Percentiles rank a stretch among this genome's conserved stretches.
These are phyloP conservation scores for Leptopilina boulardi DNA, from an alignment of 1,140 invertebrate genomes.

Conservation along the genomic window DNA sequence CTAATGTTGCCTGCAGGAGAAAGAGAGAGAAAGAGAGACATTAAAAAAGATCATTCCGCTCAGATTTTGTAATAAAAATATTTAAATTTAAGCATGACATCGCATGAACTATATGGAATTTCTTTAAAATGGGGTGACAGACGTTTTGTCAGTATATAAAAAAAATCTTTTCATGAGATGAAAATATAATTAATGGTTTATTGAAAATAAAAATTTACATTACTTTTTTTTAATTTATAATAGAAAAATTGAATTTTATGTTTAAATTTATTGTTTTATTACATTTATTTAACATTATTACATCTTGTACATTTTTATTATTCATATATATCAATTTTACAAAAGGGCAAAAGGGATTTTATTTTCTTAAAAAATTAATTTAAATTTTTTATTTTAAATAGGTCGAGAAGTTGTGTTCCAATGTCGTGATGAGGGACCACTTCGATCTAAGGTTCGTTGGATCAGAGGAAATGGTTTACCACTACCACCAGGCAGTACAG, in stretches of 20 bases:
- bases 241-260: neutral
- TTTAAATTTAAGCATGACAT: slow-evolving; percentile 22
- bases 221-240: too few species aligned
- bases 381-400: slow-evolving; percentile 67
- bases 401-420: slow-evolving; percentile 93
- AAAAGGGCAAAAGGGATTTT: neutral
- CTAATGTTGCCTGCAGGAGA: neutral
- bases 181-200: too few species aligned
- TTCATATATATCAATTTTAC: neutral
- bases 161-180: too few species aligned
- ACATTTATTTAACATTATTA: neutral
- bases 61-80: neutral
- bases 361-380: slow-evolving; percentile 11
- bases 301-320: neutral
- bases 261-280: neutral
- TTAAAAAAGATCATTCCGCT: slow-evolving; percentile 8
- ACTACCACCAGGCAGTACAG: slow-evolving; percentile 83
- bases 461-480: slow-evolving; percentile 81
- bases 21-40: too few species aligned
- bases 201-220: too few species aligned
- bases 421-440: slow-evolving; percentile 90
- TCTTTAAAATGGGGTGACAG: neutral
- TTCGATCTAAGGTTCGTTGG: slow-evolving; percentile 87
- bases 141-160: too few species aligned
- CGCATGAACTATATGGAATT: slow-evolving; percentile 1